phyloP scores from a whole-genome alignment of 2,113 vertebrate species.

The Aspiorhynchus laticeps region DNA sequence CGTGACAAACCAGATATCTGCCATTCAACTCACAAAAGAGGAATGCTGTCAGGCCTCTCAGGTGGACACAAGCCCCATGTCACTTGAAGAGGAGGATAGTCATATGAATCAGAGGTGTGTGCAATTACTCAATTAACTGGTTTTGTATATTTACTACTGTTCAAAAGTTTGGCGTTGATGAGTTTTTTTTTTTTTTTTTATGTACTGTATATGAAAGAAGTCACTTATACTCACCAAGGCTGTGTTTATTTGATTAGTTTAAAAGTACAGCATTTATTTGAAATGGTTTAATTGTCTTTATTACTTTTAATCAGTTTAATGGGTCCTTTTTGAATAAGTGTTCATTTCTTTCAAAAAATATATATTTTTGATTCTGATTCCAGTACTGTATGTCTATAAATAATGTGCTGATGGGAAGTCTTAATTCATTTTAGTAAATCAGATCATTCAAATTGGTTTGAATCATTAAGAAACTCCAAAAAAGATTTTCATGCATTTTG shows the following conservation, averaged over 20 bases:
- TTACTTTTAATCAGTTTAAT: neutral
- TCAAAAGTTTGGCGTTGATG: neutral
- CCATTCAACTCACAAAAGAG: conserved; percentile 78
- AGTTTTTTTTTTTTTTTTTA: neutral
- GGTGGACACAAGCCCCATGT: conserved; percentile 31
- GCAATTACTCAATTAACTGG: neutral
- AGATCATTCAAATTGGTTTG: neutral
- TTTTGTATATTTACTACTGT: neutral
- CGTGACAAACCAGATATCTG: conserved; percentile 80
- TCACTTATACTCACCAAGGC: neutral
- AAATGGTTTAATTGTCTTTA: neutral
- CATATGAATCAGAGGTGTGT: conserved; percentile 59
- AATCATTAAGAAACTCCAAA: neutral
- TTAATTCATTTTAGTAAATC: neutral
- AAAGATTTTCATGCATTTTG: neutral
- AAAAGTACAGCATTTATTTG: neutral
- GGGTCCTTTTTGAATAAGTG: neutral
- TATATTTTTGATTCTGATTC: too few species aligned
- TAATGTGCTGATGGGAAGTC: neutral
- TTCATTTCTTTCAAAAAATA: neutral
- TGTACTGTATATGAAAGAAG: conserved; percentile 48
- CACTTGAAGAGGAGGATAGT: conserved; percentile 35
- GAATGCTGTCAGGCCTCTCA: conserved; percentile 32
- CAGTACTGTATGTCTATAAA: neutral
- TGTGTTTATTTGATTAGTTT: neutral